Percentiles rank a stretch among this genome's conserved stretches.
phyloP scores from a whole-genome alignment of 2,888 invertebrate species.

The Pandemis cinnamomeana region DNA sequence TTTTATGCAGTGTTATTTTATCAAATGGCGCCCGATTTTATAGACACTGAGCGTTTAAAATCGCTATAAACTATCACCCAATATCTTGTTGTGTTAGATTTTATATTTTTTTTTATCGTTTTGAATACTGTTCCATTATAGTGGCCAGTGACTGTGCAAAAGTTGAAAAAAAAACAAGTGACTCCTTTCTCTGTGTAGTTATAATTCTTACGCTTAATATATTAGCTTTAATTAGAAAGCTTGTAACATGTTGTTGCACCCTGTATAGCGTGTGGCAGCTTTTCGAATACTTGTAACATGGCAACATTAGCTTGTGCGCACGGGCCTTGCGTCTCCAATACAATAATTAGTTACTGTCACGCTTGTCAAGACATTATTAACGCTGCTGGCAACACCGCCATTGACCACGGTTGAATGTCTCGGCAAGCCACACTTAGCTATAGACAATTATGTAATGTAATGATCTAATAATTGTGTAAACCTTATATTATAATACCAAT shows the following conservation, averaged over 20 bases:
- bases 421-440: conserved; percentile 62
- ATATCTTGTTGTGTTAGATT: too few species aligned
- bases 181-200: conserved; percentile 8
- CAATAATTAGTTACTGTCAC: conserved; percentile 70
- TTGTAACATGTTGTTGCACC: conserved; percentile 3
- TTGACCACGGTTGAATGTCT: conserved; percentile 53
- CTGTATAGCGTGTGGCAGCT: neutral
- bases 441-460: conserved; percentile 63
- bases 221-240: conserved; percentile 39
- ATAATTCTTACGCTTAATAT: conserved; percentile 34
- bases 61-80: too few species aligned
- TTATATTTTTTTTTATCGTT: too few species aligned
- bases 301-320: conserved; percentile 59
- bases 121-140: too few species aligned
- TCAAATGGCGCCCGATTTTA: too few species aligned
- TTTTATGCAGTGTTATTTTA: too few species aligned
- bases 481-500: conserved; percentile 60
- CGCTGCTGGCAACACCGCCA: conserved; percentile 40
- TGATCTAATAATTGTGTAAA: conserved; percentile 67
- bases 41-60: too few species aligned
- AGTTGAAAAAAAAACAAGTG: neutral
- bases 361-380: conserved; percentile 65
- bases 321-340: conserved; percentile 60
- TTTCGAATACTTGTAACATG: conserved; percentile 56
- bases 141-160: neutral